Conservation (phyloP, 1,140 invertebrate genomes). For the Eueides isabella region DNA sequence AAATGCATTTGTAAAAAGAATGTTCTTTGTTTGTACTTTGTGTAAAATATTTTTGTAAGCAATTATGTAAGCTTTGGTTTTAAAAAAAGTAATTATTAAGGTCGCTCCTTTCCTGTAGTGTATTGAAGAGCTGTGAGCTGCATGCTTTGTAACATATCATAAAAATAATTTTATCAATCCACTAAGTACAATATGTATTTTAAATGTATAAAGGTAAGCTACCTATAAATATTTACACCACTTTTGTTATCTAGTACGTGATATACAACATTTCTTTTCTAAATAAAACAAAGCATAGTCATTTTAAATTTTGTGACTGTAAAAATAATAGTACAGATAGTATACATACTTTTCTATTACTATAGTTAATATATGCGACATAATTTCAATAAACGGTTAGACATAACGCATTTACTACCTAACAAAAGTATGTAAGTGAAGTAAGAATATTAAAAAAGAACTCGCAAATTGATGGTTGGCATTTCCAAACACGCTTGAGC, state of each 20-base stretch:
- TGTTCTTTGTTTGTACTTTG: background rate
- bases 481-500: constrained; percentile 51
- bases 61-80: too few species aligned
- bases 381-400: background rate
- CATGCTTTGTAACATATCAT: background rate
- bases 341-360: background rate
- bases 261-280: background rate
- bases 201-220: background rate
- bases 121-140: background rate
- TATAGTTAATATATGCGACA: background rate
- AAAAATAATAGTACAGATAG: too few species aligned
- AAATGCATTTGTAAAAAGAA: background rate
- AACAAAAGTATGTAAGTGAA: background rate
- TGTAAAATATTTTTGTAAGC: background rate
- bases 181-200: background rate
- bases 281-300: background rate
- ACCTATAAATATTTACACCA: background rate
- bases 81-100: background rate
- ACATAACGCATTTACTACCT: background rate
- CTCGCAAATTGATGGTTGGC: constrained; percentile 41
- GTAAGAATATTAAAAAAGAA: constrained; percentile 27
- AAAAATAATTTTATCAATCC: background rate
- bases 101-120: background rate
- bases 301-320: background rate
- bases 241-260: background rate